These are phyloP conservation scores for Laodelphax striatellus DNA, from an alignment of 1,140 invertebrate species.

Conservation along the genomic window DNA sequence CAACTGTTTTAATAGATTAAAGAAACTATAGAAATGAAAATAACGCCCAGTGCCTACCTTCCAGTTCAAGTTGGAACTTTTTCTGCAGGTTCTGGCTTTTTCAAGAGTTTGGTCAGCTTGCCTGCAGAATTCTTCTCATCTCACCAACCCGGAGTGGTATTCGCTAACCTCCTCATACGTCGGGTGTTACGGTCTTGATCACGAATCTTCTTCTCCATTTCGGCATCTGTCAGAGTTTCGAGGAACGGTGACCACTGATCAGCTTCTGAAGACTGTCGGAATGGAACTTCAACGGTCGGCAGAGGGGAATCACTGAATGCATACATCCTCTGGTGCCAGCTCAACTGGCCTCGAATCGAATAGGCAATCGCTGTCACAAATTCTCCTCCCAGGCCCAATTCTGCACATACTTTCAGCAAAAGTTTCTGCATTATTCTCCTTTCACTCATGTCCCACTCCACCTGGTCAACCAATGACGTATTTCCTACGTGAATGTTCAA, in stretches of 20 bases:
- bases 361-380: conserved; percentile 99
- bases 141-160: conserved; percentile 81
- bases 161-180: conserved; percentile 87
- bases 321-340: conserved; percentile 97
- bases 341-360: conserved; percentile 87
- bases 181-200: conserved; percentile 99
- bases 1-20: too few species aligned
- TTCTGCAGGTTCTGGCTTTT: too few species aligned
- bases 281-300: conserved; percentile 88
- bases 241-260: conserved; percentile 98
- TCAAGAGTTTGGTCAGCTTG: too few species aligned
- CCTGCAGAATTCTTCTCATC: neutral
- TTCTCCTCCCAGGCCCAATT: conserved; percentile 94
- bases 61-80: too few species aligned
- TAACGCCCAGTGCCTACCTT: too few species aligned
- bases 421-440: conserved; percentile 94
- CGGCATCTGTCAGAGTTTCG: conserved; percentile 96
- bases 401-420: conserved; percentile 94
- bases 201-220: conserved; percentile 99
- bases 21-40: too few species aligned
- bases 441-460: conserved; percentile 99
- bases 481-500: conserved; percentile 99
- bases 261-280: conserved; percentile 86
- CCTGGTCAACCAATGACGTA: conserved; percentile 96
- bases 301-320: conserved; percentile 96